A percentile compares a stretch with the other conserved stretches of the same genome.
These are phyloP conservation scores for Acronicta psi DNA, from an alignment of 2,888 invertebrate species.

Conservation along the genomic window DNA sequence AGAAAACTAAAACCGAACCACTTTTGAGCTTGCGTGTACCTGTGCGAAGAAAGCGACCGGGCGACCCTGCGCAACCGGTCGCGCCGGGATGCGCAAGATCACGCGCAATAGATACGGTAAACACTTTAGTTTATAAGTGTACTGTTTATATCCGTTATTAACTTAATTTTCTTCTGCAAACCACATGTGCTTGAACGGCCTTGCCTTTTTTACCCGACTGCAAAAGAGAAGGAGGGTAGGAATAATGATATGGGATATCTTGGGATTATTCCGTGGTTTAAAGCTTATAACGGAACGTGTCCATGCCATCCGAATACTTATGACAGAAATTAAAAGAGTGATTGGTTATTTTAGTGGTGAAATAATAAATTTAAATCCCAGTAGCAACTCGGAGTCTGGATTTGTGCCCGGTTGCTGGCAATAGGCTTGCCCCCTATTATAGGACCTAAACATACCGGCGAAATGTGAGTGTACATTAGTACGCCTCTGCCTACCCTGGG, in stretches of 20 bases:
- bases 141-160: slow-evolving; percentile 16
- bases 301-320: no score
- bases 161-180: slow-evolving; percentile 5
- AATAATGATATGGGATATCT: background rate
- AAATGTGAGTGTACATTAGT: no score
- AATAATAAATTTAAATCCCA: no score
- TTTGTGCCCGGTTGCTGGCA: no score
- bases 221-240: no score
- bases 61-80: slow-evolving; percentile 57
- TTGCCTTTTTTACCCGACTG: slow-evolving; percentile 16
- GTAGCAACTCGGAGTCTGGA: no score
- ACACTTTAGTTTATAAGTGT: slow-evolving; percentile 28
- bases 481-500: no score
- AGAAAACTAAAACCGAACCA: slow-evolving; percentile 42
- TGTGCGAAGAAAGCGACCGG: slow-evolving; percentile 59
- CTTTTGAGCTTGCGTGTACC: slow-evolving; percentile 46
- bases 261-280: background rate
- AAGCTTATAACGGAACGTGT: no score
- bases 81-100: slow-evolving; percentile 35
- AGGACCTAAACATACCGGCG: no score
- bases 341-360: no score
- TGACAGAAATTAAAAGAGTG: no score
- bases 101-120: slow-evolving; percentile 31
- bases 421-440: no score
- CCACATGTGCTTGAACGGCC: slow-evolving; percentile 1